Base-by-base conservation (phyloP, 2,797 vertebrate species). In the Sebastes vulpes region DNA sequence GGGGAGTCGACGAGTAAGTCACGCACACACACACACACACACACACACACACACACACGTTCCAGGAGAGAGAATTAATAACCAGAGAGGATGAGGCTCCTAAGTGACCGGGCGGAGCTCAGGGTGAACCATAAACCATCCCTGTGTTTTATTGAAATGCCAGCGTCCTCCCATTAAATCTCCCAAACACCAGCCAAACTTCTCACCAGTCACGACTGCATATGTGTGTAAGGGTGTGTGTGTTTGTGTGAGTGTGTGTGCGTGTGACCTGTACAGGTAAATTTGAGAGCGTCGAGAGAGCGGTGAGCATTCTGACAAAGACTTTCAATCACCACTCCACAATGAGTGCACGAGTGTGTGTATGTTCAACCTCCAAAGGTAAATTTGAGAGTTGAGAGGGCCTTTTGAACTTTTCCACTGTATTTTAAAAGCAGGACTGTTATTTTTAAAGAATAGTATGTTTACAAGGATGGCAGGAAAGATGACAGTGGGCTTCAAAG, bases 61-160 rank as follows among this genome's bases (percentile, higher is more conserved):
- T 77, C n/a, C 2, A 2, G 63, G 20, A 72, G 29, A 57, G 56
- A 73, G 28, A 82, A 86, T 90, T 79, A 83, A 90, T 83, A 86
- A 82, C 72, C 66, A 79, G 69, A 73, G 65, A 79, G 86, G 85
- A 88, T 58, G 82, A 81, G 73, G 71, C 82, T 84, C 72, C 67
- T 77, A 61, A 84, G 83, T 89, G 88, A 85, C 78, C 60, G 12
- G n/a, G 63, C 68, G 59, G 74, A 72, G 82, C 80, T 81, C 56
- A 66, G 82, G 78, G 80, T 85, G 85, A 86, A 75, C 74, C 67
- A 75, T 89, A 85, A 92, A 90, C 81, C 79, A 88, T 86, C 71
- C 54, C 71, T 59, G 72, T 85, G 81, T 88, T 92, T 90, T 88
- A 92, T 72, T 81, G 77, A 84, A 75, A 83, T 68, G 72, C 79